Evolutionary conservation across 2,113 vertebrate genomes (phyloP), one percentile per base, ranked within the genome.

Genomic region (Hemicordylus capensis): DNA sequence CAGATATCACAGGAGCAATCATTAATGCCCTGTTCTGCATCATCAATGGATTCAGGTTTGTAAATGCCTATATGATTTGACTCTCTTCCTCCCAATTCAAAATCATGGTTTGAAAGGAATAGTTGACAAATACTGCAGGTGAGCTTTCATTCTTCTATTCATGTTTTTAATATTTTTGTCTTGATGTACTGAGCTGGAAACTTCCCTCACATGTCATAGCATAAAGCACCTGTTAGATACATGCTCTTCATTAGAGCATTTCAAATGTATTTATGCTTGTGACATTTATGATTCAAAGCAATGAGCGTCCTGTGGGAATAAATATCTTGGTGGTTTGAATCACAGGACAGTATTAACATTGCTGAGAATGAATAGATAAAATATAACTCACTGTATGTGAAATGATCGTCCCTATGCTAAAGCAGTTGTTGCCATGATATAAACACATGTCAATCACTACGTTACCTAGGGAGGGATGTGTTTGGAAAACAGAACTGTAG

Each of bases 291-390:
- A 79, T 89, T 91, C 87, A 90, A 88, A 87, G 8, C 59, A 81
- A 70, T 74, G 20, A 83, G 6, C 78, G 42, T 80, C 78, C 94
- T 87, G 54, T 90, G 76, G 22, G 79, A 91, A 86, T 83, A 89
- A 89, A 79, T 76, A 76, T 10, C 88, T 87, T 89, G 80, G 87
- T 3, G 1, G 73, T 46, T 86, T 19, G 56, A 46, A 84, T 91
- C 89, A 91, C 61, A 87, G 37, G 26, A 19, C 63, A 84, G 44
- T 87, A 84, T 89, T 90, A 89, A 77, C 63, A 85, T n/a, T 72
- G 67, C 61, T 85, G 91, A 90, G 90, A 93, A 94, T 88, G 78
- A 91, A 87, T 54, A 90, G 70, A 83, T 86, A 88, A 90, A 76
- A 86, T 86, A 87, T 70, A 90, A 90, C 86, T 82, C 85, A 90